These are phyloP conservation scores for Ruditapes philippinarum DNA, from an alignment of 1,140 invertebrate genomes.

Conservation along the genomic window DNA sequence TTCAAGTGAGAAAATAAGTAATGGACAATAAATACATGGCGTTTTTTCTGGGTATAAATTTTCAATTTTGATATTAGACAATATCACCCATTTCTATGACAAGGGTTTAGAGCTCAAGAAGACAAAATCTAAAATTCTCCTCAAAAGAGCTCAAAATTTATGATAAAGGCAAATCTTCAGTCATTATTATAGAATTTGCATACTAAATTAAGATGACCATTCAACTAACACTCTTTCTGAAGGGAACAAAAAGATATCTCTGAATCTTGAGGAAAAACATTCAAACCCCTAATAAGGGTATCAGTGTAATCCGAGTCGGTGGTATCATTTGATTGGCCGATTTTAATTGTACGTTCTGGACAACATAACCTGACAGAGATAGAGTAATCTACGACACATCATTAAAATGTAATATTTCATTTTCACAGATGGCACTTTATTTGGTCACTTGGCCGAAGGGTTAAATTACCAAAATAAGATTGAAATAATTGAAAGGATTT, in stretches of 20 bases:
- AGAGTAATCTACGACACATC: slow-evolving; percentile 44
- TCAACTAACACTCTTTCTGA: not conserved
- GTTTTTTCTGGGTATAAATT: too few relatives aligned
- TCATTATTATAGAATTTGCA: too few relatives aligned
- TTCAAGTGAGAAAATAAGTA: too few relatives aligned
- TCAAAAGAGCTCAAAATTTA: too few relatives aligned
- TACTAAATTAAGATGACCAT: too few relatives aligned
- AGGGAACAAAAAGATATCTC: not conserved
- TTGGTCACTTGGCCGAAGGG: not conserved
- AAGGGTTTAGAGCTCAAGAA: too few relatives aligned
- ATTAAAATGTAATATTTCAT: slow-evolving; percentile 49
- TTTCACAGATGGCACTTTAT: slow-evolving; percentile 33
- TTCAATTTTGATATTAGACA: too few relatives aligned
- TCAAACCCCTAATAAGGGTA: not conserved
- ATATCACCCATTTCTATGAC: too few relatives aligned
- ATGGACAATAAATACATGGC: too few relatives aligned
- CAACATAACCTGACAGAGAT: slow-evolving; percentile 30
- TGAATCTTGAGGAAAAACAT: not conserved
- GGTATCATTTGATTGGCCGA: not conserved
- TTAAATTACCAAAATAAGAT: not conserved
- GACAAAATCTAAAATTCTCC: too few relatives aligned
- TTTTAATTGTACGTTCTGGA: slow-evolving; percentile 37
- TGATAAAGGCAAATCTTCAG: too few relatives aligned
- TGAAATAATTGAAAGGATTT: slow-evolving; percentile 9
- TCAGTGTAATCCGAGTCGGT: not conserved